phyloP scores from a whole-genome alignment of 2,113 vertebrate species.

The Cathartes aura region DNA sequence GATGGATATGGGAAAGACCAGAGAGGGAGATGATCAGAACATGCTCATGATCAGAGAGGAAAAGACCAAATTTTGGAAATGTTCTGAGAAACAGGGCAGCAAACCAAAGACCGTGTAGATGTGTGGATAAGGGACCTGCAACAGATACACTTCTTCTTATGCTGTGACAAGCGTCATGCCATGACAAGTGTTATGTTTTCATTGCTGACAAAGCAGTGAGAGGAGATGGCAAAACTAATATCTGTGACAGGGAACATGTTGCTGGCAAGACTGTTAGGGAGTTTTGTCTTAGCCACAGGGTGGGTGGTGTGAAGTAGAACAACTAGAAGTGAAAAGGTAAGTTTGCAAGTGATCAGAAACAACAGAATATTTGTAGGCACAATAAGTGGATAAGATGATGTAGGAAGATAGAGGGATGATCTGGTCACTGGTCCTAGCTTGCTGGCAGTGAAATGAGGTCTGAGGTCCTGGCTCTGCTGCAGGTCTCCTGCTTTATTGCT shows the following conservation, averaged over 20 bases:
- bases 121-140: neutral
- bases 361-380: neutral
- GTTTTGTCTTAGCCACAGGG: neutral
- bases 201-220: neutral
- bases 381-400: neutral
- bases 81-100: neutral
- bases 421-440: neutral
- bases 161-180: rapidly evolving
- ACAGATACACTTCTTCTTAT: neutral
- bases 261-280: neutral
- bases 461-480: neutral
- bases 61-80: neutral
- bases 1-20: neutral
- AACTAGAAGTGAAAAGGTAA: neutral
- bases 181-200: neutral
- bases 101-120: neutral
- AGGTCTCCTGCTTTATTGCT: neutral
- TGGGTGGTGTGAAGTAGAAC: neutral
- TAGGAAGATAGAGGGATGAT: neutral
- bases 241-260: neutral
- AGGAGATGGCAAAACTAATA: neutral
- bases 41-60: neutral
- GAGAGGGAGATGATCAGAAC: neutral
- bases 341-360: neutral
- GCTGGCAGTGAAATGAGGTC: neutral